These are phyloP conservation scores for Cancer borealis DNA, from an alignment of 2,888 invertebrate species.

Conservation along the genomic window DNA sequence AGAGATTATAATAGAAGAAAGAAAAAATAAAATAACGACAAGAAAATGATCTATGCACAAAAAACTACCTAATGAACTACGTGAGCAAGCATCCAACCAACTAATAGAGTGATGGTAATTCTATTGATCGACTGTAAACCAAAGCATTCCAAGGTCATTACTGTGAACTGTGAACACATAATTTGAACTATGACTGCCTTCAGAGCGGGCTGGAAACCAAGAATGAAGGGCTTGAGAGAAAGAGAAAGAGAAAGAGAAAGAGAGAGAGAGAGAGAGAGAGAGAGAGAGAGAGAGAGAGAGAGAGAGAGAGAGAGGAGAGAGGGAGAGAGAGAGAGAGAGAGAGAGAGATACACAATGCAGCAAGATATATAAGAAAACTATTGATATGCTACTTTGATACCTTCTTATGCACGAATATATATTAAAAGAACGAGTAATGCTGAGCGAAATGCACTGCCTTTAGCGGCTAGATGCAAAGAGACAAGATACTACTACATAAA, in stretches of 20 bases:
- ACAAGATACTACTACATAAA: background rate
- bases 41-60: constrained; percentile 2
- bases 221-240: background rate
- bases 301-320: constrained; percentile 18
- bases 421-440: too few species aligned
- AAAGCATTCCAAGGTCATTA: background rate
- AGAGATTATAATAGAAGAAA: background rate
- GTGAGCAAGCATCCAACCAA: constrained; percentile 32
- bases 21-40: background rate
- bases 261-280: constrained; percentile 33
- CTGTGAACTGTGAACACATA: constrained; percentile 34
- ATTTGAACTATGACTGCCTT: background rate
- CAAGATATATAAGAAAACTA: background rate
- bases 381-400: too few species aligned
- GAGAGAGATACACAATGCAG: background rate
- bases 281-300: constrained; percentile 14
- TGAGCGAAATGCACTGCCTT: too few species aligned
- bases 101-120: background rate
- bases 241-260: background rate
- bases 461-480: background rate
- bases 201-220: background rate
- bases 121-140: background rate
- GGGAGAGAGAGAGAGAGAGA: background rate
- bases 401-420: too few species aligned
- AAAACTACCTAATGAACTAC: constrained; percentile 23